Conservation (phyloP, 2,797 vertebrate species). For the Sebastes jordani region DNA sequence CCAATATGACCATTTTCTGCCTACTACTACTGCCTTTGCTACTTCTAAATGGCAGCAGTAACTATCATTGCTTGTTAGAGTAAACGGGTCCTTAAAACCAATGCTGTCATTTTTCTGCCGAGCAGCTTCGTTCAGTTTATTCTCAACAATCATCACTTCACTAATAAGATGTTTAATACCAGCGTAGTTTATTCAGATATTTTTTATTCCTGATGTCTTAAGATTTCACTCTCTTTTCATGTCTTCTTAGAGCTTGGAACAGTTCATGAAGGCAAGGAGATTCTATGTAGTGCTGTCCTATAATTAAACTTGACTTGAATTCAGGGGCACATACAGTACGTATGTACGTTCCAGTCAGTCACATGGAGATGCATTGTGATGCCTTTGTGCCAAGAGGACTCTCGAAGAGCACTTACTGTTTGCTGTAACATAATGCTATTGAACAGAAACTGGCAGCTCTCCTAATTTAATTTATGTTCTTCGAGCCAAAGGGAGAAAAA, state of each 20-base stretch:
- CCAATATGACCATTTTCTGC: not conserved
- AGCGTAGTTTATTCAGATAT: not conserved
- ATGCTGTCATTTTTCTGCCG: not conserved
- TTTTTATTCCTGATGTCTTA: not conserved
- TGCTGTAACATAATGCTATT: slow-evolving; percentile 58
- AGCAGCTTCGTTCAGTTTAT: not conserved
- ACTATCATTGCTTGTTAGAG: not conserved
- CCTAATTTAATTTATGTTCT: slow-evolving; percentile 75
- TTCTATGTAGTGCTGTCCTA: not conserved
- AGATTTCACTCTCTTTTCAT: not conserved
- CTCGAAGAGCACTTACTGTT: slow-evolving; percentile 70
- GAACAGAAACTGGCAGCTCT: slow-evolving; percentile 68
- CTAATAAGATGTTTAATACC: not conserved
- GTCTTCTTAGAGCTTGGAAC: not conserved
- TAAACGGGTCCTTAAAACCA: not conserved
- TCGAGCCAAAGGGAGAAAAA: slow-evolving; percentile 49
- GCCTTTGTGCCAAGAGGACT: slow-evolving; percentile 65
- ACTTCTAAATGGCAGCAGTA: not conserved
- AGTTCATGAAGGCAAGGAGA: not conserved
- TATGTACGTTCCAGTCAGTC: not conserved
- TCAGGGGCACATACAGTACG: not conserved
- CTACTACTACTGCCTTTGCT: not conserved
- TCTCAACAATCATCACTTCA: not conserved
- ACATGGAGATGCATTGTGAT: slow-evolving; percentile 43
- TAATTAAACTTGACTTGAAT: not conserved